These are phyloP conservation scores for Drosophila barbarae DNA, from an alignment of 2,888 invertebrate genomes.

Conservation along the genomic window DNA sequence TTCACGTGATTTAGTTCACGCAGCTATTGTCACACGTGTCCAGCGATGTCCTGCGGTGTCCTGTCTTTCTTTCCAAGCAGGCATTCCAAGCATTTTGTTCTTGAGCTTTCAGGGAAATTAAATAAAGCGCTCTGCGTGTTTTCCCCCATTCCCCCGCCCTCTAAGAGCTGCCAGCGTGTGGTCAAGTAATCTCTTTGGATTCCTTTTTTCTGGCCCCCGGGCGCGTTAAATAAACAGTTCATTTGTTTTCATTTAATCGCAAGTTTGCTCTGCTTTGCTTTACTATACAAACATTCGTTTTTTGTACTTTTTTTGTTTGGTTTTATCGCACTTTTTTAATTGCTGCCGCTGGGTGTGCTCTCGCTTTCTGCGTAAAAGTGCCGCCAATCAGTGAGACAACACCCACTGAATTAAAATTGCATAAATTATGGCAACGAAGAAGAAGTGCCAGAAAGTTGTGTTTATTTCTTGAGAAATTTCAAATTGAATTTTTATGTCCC, in stretches of 20 bases:
- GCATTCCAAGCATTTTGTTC: slow-evolving; percentile 67
- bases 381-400: slow-evolving; percentile 70
- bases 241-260: slow-evolving; percentile 71
- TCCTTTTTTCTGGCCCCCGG: slow-evolving; percentile 25
- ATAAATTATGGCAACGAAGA: slow-evolving; percentile 62
- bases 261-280: slow-evolving; percentile 57
- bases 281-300: slow-evolving; percentile 20
- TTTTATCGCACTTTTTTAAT: slow-evolving; percentile 65
- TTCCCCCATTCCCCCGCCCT: slow-evolving; percentile 4
- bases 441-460: slow-evolving; percentile 26
- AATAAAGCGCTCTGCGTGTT: slow-evolving; percentile 77
- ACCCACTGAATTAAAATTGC: slow-evolving; percentile 74
- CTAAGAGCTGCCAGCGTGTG: slow-evolving; percentile 41
- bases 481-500: slow-evolving; percentile 7
- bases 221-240: slow-evolving; percentile 77
- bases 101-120: slow-evolving; percentile 74
- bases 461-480: slow-evolving; percentile 5
- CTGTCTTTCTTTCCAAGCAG: slow-evolving; percentile 33
- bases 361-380: slow-evolving; percentile 58
- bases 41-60: slow-evolving; percentile 37
- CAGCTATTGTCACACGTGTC: slow-evolving; percentile 65
- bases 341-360: slow-evolving; percentile 57
- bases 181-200: slow-evolving; percentile 35
- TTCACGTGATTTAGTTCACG: slow-evolving; percentile 62
- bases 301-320: slow-evolving; percentile 23